Base-by-base conservation (phyloP, 2,113 vertebrate species). In the Myotis yumanensis region DNA sequence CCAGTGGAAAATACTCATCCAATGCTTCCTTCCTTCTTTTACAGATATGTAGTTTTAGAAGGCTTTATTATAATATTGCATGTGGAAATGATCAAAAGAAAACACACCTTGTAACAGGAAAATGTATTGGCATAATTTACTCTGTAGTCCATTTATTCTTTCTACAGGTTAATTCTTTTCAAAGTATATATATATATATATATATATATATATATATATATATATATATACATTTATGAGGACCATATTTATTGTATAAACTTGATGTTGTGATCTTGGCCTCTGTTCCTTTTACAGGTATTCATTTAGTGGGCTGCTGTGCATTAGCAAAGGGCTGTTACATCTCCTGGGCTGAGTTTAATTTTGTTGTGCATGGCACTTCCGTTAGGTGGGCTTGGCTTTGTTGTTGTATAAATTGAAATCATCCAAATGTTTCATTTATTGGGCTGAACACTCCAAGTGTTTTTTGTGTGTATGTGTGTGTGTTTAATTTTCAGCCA, bases 81-180 rank as follows among this genome's bases (percentile, higher is more conserved):
- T 97, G 87, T 76, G 91, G 95, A 90, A 96, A 96, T 97, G 94
- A 75, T 97, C 92, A 95, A 98, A 97, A 95, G 79, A 95, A 92
- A 96, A 88, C 84, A 89, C 37, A 97, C 48, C 92, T 98, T 96
- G 54, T 93, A 96, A 85, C 95, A 97, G 93, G 83, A 95, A 95
- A 97, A 77, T 97, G 84, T 98, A 92, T 96, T 97, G 91, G 62
- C 35, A 81, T 94, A 96, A 96, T 97, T 98, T 98, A 96, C 94
- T 95, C 97, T 97, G 25, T 87, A 95, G 37, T 77, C 43, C 79
- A 97, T 96, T 92, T 97, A 97, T 94, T 98, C 86, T 98, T 98
- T 97, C 91, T 97, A 85, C 92, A 96, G 85, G 87, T 97, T 97
- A 98, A 97, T 98, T 96, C 37, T 96, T 98, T 97, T 96, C 83